A percentile compares a stretch with the other conserved stretches of the same genome.
Conservation (phyloP, 2,888 invertebrate species). For the Drosophila setosimentum region DNA sequence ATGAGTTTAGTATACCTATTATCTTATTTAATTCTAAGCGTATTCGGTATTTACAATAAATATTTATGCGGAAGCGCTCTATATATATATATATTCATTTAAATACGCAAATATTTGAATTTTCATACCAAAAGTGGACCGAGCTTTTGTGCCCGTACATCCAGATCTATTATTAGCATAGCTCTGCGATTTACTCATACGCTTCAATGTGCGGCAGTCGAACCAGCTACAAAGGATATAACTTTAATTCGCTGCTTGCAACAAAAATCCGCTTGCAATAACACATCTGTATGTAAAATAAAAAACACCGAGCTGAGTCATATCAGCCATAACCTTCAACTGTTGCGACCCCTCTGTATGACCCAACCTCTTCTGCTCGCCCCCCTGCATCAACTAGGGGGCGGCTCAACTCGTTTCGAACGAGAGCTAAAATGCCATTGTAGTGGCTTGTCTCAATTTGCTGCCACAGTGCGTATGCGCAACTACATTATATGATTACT, state of each 20-base stretch:
- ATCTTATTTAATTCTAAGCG: constrained; percentile 36
- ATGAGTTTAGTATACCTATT: constrained; percentile 17
- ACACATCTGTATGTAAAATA: constrained; percentile 29
- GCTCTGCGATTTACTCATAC: constrained; percentile 54
- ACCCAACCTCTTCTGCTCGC: background rate
- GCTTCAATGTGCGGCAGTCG: constrained; percentile 39
- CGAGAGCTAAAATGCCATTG: constrained; percentile 27
- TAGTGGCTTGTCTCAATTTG: constrained; percentile 63
- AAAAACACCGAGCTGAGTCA: constrained; percentile 51
- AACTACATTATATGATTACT: constrained; percentile 73
- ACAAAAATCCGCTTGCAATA: constrained; percentile 29
- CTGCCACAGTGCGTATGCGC: constrained; percentile 64
- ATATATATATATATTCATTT: constrained; percentile 8
- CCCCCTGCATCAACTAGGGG: background rate
- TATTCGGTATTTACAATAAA: constrained; percentile 34
- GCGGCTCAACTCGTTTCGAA: constrained; percentile 42
- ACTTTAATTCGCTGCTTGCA: constrained; percentile 45
- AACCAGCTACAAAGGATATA: constrained; percentile 56
- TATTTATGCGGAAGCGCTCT: constrained; percentile 23
- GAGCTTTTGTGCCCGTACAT: constrained; percentile 3
- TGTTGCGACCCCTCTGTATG: constrained; percentile 50
- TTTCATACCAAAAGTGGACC: constrained; percentile 33
- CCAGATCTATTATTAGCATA: constrained; percentile 49
- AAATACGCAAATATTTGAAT: constrained; percentile 44
- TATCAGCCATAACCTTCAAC: constrained; percentile 74